Evolutionary conservation across 2,888 invertebrate species (phyloP), one percentile per base, ranked within the genome.

Genomic region (Blera fallax): DNA sequence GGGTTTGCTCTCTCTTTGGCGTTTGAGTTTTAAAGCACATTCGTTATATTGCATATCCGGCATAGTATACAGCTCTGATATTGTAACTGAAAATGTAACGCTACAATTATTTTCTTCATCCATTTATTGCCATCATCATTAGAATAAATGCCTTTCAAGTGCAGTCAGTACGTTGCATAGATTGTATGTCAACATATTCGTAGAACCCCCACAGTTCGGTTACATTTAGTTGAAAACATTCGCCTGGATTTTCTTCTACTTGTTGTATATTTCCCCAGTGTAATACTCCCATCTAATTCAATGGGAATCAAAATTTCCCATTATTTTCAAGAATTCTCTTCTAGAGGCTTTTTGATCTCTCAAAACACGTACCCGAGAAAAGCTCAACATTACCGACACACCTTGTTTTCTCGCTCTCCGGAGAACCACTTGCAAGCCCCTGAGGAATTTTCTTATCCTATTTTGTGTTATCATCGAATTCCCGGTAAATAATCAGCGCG

Each of bases 361-460:
- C 24, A 0, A 45, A 8, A 43, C 43, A 64, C 11, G 29, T 60
- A 24, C 14, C 2, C 14, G 43, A 5, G 45, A 64, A 64, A 65
- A 65, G 27, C 52, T 67, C 52, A 48, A 60, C 54, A 60, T 54
- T 27, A 50, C 32, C 83, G 83, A 54, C 83, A 83, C 83, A 83
- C 83, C 83, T 83, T 83, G 54, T 73, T 78, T 83, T 83, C 52
- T 27, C 72, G 43, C 65, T 77, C 82, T 77, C 82, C 16, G 11
- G 82, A 72, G 83, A 78, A 60, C 37, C 52, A 67, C 60, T 83
- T 73, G 73, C 67, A 52, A 40, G 6, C 18, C 65, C 48, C 58
- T 27, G 67, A 69, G 52, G 72, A 52, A 43, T 58, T 65, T 73
- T 54, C 60, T 54, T 67, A 62, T 67, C 73, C 62, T 45, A 67